Base-by-base conservation (phyloP, 2,888 invertebrate species). In the Pristionchus maxplancki region DNA sequence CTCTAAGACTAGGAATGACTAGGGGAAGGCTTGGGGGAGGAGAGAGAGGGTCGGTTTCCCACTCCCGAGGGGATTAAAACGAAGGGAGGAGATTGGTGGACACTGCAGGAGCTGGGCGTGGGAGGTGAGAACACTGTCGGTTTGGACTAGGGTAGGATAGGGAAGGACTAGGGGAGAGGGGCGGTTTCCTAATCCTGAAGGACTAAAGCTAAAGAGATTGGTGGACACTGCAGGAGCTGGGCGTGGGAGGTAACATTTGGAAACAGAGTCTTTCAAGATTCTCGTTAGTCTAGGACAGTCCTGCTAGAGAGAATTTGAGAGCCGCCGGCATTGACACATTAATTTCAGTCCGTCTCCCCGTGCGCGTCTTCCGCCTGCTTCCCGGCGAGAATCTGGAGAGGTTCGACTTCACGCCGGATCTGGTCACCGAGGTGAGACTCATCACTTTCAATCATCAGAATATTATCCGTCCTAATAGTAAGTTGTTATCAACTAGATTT, bases 371-470 rank as follows among this genome's bases (percentile, higher is more conserved):
- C 44, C 24, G 50, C 20, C 3, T 88, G 20, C n/a, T 88, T 0
- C 88, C 88, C 6, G 88, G 88, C n/a, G 44, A n/a, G 31, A 81
- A 88, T 20, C 62, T 88, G 24, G 88, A 88, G 31, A n/a, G n/a
- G 24, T 58, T 81, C 15, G 78, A 74, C 34, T 81, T 81, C 58
- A 88, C 88, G 17, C 37, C 40, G 3, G 78, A 34, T 9, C 28
- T 88, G 24, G 37, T 48, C 17, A n/a, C 31, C 0, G 58, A 81
- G 58, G 88, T 88, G 28, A 28, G 44, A 6, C 44, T 44, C 44
- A 9, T 44, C 44, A 9, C 44, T 20, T 9, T 37, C n/a, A n/a
- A n/a, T n/a, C n/a, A n/a, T n/a, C n/a, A n/a, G n/a, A n/a, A n/a
- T n/a, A n/a, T n/a, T n/a, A n/a, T n/a, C n/a, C n/a, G n/a, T n/a